Conservation (phyloP, 2,888 invertebrate genomes). For the Dicyrtoma fusca region DNA sequence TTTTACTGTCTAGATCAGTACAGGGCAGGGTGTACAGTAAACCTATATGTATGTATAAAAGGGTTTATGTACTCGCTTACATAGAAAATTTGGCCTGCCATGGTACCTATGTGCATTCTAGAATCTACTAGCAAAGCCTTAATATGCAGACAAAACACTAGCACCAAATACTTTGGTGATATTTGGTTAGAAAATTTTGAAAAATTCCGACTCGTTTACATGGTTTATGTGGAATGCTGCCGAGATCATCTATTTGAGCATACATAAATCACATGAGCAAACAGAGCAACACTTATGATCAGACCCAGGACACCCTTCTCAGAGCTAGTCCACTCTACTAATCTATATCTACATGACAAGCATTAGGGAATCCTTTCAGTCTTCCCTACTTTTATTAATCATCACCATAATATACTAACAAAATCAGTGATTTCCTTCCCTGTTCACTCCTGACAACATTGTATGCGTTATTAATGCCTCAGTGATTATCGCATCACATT, state of each 20-base stretch:
- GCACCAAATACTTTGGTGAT: too few relatives aligned
- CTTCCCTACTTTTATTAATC: slow-evolving; percentile 24
- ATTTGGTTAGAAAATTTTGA: background rate
- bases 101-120: too few relatives aligned
- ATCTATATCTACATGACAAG: slow-evolving; percentile 27
- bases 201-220: background rate
- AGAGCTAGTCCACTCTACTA: slow-evolving; percentile 20
- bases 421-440: slow-evolving; percentile 21
- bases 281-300: slow-evolving; percentile 10
- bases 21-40: too few relatives aligned
- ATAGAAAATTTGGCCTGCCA: too few relatives aligned
- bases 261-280: slow-evolving; percentile 25
- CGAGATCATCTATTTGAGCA: too few relatives aligned
- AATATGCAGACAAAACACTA: slow-evolving; percentile 1
- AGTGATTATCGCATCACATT: slow-evolving; percentile 5
- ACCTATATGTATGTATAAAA: too few relatives aligned
- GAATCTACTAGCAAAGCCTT: background rate
- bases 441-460: slow-evolving; percentile 14
- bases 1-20: too few relatives aligned
- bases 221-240: slow-evolving; percentile 6
- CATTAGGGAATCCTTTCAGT: slow-evolving; percentile 25
- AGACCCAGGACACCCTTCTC: slow-evolving; percentile 7
- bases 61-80: too few relatives aligned
- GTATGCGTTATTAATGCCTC: slow-evolving; percentile 11
- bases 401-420: slow-evolving; percentile 18